Evolutionary conservation across 2,113 vertebrate genomes (phyloP).

Genomic region (Mormoops blainvillei): DNA sequence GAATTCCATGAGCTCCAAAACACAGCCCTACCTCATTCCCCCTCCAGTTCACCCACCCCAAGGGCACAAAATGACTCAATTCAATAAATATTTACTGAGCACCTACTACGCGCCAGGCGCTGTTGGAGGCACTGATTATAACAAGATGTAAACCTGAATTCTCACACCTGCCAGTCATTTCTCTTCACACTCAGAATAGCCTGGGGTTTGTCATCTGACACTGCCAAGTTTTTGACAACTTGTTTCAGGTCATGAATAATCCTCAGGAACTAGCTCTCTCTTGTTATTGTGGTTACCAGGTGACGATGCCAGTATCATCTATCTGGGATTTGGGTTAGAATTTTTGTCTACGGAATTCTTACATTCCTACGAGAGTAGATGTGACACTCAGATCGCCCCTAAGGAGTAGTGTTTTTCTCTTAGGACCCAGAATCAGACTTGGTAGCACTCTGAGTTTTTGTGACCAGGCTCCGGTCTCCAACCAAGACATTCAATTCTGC

Average conservation of each 20-base stretch:
- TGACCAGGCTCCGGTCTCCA: conserved; percentile 8
- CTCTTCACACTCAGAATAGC: not conserved
- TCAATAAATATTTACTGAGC: not conserved
- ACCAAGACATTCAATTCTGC: not conserved
- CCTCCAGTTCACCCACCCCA: not conserved
- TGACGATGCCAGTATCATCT: not conserved
- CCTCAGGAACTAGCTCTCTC: not conserved
- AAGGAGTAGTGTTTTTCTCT: not conserved
- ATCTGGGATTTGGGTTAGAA: not conserved
- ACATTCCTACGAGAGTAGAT: not conserved
- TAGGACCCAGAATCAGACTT: not conserved
- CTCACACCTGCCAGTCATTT: not conserved
- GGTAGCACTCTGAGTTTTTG: not conserved
- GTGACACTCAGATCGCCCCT: not conserved
- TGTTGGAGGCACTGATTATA: not conserved
- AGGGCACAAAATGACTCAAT: not conserved
- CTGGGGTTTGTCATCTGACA: not conserved
- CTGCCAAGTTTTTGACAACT: not conserved
- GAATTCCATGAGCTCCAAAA: not conserved
- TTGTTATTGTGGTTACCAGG: not conserved
- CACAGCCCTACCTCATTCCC: not conserved
- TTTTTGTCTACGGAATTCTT: not conserved
- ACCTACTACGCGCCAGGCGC: not conserved
- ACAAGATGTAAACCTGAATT: not conserved
- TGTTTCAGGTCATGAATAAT: not conserved